phyloP scores from a whole-genome alignment of 2,888 invertebrate genomes.

The Cheiracanthium punctorium region DNA sequence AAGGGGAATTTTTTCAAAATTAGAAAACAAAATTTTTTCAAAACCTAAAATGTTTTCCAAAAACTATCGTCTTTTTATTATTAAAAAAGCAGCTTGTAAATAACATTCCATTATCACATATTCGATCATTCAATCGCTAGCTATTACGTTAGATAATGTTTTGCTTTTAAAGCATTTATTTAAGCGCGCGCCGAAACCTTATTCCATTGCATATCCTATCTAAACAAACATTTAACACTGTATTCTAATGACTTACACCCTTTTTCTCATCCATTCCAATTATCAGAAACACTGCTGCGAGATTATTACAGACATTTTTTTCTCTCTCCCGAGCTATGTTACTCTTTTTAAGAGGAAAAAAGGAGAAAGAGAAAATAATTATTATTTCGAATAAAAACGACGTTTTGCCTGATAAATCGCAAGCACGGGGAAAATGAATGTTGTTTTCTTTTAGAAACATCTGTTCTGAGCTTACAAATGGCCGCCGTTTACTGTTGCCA shows the following conservation, averaged over 20 bases:
- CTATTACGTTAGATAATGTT: no score
- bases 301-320: not conserved
- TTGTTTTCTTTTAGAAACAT: constrained; percentile 19
- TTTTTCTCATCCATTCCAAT: not conserved
- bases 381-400: constrained; percentile 31
- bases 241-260: not conserved
- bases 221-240: no score
- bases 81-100: no score
- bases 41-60: no score
- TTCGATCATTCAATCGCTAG: no score
- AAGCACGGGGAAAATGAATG: not conserved
- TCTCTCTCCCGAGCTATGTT: not conserved
- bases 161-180: no score
- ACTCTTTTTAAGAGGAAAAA: constrained; percentile 7
- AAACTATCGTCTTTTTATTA: no score
- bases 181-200: no score
- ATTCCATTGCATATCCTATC: no score
- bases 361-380: constrained; percentile 21
- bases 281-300: not conserved
- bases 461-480: constrained; percentile 23
- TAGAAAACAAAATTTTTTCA: no score
- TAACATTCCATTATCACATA: no score
- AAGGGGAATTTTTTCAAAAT: no score
- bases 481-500: constrained; percentile 46
- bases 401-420: constrained; percentile 22